Evolutionary conservation across 1,140 invertebrate genomes (phyloP).

Genomic region (Acromyrmex echinatior): DNA sequence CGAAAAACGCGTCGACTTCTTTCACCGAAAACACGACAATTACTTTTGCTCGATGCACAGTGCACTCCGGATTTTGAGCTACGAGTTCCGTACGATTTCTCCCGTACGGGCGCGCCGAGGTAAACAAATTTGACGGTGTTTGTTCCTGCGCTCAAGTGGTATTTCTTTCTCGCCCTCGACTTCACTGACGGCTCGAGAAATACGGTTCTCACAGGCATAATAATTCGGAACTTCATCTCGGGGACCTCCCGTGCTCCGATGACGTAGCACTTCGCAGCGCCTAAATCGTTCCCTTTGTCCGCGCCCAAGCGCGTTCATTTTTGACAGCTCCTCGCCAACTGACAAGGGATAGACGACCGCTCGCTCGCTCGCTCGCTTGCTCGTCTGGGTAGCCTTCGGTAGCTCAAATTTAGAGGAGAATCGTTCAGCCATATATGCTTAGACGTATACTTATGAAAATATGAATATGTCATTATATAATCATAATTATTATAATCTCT

Average conservation of each 20-base stretch:
- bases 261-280: constrained; percentile 79
- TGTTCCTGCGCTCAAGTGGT: constrained; percentile 71
- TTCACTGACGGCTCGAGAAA: constrained; percentile 59
- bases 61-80: not conserved
- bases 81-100: constrained; percentile 41
- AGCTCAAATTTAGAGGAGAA: constrained; percentile 75
- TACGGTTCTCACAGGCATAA: constrained; percentile 72
- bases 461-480: not conserved
- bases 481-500: constrained; percentile 29
- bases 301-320: constrained; percentile 70
- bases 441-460: constrained; percentile 26
- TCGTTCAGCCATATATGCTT: constrained; percentile 11
- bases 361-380: constrained; percentile 57
- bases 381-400: constrained; percentile 75
- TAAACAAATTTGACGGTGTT: constrained; percentile 73
- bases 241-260: constrained; percentile 82
- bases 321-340: constrained; percentile 74
- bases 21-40: not conserved
- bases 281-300: constrained; percentile 80
- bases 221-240: constrained; percentile 76
- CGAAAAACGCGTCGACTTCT: not conserved
- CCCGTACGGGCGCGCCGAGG: not conserved
- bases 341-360: constrained; percentile 76
- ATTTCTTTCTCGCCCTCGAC: constrained; percentile 67
- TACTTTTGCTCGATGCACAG: not conserved